Base-by-base conservation (phyloP, 2,797 vertebrate species). In the Myotis vivesi region DNA sequence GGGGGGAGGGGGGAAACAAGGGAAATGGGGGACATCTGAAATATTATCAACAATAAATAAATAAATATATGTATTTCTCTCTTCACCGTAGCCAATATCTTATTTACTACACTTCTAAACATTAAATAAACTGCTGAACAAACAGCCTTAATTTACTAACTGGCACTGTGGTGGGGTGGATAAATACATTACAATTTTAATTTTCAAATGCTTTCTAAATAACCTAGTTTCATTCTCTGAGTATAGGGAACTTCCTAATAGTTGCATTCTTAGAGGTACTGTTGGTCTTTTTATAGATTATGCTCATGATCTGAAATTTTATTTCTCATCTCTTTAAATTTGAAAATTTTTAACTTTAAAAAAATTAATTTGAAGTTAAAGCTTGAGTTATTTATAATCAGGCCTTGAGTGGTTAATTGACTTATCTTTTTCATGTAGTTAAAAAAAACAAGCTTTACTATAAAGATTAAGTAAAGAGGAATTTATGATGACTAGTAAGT, bases 201-300 rank as follows among this genome's bases (percentile, higher is more conserved):
- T 94, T 94, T 91, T 86, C 41, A 94, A 87, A 84, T n/a, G 8
- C 19, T 23, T 20, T 82, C 80, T 88, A 76, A 92, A 44, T 33
- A 73, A 73, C 83, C 44, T 59, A 92, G 79, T 71, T 96, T n/a
- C 49, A 8, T 73, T 87, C 44, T 95, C 36, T 55, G 22, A 28
- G 57, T 38, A 53, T 17, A 73, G 30, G 30, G 33, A 71, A 46
- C 15, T 77, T 17, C 4, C 5, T 51, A 57, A 76, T 6, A 46
- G 10, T 17, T 36, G 2, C 2, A 57, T 68, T 77, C 16, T 89
- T 55, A 44, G 25, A 36, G 44, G 33, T 72, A 28, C 8, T 66
- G 11, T 6, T 62, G 62, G 2, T 49, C 83, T 89, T 94, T 94
- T 28, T 91, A 36, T 4, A 72, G 49, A 25, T 62, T 92, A 44